A percentile compares a stretch with the other conserved stretches of the same genome.
These are phyloP conservation scores for Petrolisthes cinctipes DNA, from an alignment of 2,888 invertebrate species.

Conservation along the genomic window DNA sequence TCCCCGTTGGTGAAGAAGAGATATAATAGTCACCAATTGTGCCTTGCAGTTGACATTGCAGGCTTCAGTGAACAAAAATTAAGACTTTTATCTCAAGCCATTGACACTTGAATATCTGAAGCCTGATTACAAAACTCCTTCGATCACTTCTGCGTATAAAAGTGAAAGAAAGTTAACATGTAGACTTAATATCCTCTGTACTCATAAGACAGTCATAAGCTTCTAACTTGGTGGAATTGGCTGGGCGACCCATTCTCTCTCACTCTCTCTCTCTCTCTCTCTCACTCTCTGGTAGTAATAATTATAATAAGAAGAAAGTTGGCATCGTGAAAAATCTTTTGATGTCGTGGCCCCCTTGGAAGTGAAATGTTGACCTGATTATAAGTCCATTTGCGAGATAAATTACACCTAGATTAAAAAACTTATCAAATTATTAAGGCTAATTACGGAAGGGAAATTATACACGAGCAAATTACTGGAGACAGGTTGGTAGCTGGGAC, in stretches of 20 bases:
- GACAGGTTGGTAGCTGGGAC: background rate
- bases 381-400: constrained; percentile 57
- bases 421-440: constrained; percentile 56
- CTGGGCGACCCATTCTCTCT: background rate
- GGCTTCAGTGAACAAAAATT: no score
- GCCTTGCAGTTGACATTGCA: no score
- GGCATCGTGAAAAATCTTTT: constrained; percentile 40
- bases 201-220: background rate
- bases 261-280: background rate
- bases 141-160: no score
- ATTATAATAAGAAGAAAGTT: constrained; percentile 39
- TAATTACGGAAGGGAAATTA: constrained; percentile 58
- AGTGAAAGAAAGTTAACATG: no score
- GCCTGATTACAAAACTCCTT: no score
- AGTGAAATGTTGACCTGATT: constrained; percentile 57
- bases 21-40: no score
- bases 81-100: no score
- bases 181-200: background rate
- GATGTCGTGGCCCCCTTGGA: constrained; percentile 40
- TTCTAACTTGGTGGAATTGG: constrained; percentile 7
- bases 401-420: constrained; percentile 60
- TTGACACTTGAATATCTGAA: no score
- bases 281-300: constrained; percentile 12
- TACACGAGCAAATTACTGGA: constrained; percentile 48
- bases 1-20: no score